Base-by-base conservation (phyloP, 1,140 invertebrate genomes). In the Diprion similis region DNA sequence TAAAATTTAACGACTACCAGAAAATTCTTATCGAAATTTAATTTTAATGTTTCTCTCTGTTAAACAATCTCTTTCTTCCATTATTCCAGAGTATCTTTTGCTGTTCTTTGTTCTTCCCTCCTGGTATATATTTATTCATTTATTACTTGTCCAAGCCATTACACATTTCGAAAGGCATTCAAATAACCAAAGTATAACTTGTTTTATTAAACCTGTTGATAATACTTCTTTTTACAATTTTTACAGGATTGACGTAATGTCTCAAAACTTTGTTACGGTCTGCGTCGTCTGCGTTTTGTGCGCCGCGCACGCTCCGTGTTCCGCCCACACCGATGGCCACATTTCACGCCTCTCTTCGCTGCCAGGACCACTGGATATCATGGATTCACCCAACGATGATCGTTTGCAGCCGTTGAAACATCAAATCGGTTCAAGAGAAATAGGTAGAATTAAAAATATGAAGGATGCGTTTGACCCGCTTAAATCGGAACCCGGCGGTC, bases 271-370 rank as follows among this genome's bases (percentile, higher is more conserved):
- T 64, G 91, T 94, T 77, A 93, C 93, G 15, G 93, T 95, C 24
- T 94, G 93, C 79, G 92, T 95, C 83, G 92, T 95, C 78, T 95
- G 94, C 83, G 89, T 95, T 51, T 84, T 95, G 4, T 94, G 93
- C 81, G 93, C 93, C 11, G 90, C 93, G 65, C 93, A 94, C 75
- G 90, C 90, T 64, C 90, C 92, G 1, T 95, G 94, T 80, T 91
- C 90, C 46, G 92, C 89, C 80, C 93, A 90, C 84, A 89, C 87
- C 68, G 90, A 84, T 79, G 51, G 51, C 6, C 3, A 59, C 3
- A 59, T 17, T 59, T 59, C 51, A 1, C 11, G 51, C 11, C 24
- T 37, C 24, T 37, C 24, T 37, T 37, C 24, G 2, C 6, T 37
- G 24, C 11, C 11, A 59, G 51, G n/a, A 15, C 11, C 51, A 15